Conservation (phyloP, 2,888 invertebrate genomes). For the Ferrisia virgata region DNA sequence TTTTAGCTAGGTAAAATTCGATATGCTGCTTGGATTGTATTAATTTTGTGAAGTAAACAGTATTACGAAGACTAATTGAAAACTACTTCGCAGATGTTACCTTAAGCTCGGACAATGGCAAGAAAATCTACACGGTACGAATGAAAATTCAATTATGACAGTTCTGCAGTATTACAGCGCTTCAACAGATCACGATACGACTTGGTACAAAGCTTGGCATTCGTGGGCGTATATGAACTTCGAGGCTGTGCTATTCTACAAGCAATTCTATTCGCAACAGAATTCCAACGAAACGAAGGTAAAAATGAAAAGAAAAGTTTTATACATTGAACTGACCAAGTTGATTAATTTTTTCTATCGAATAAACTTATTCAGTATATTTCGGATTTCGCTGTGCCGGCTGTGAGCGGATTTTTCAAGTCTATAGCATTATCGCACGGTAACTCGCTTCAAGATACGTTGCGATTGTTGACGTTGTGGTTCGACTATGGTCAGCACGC, state of each 20-base stretch:
- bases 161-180: constrained; percentile 73
- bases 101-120: constrained; percentile 94
- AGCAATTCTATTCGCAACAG: constrained; percentile 56
- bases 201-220: constrained; percentile 98
- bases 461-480: constrained; percentile 93
- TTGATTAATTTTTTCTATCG: not conserved
- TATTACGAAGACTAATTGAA: constrained; percentile 53
- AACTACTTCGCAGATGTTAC: constrained; percentile 69
- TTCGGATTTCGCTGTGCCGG: constrained; percentile 82
- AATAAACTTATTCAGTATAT: constrained; percentile 60
- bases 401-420: constrained; percentile 92
- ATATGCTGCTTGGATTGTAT: not conserved
- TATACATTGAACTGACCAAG: not conserved
- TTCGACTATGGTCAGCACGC: constrained; percentile 95
- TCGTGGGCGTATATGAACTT: constrained; percentile 98
- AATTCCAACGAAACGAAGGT: constrained; percentile 48
- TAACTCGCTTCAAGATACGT: constrained; percentile 92
- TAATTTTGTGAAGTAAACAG: not conserved
- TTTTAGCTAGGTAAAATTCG: constrained; percentile 51
- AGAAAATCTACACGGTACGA: constrained; percentile 78
- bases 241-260: constrained; percentile 77
- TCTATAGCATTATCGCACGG: constrained; percentile 90
- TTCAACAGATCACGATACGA: constrained; percentile 79
- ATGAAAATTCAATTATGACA: constrained; percentile 71
- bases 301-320: not conserved